Evolutionary conservation across 2,797 vertebrate genomes (phyloP).

Genomic region (Mus minutoides): DNA sequence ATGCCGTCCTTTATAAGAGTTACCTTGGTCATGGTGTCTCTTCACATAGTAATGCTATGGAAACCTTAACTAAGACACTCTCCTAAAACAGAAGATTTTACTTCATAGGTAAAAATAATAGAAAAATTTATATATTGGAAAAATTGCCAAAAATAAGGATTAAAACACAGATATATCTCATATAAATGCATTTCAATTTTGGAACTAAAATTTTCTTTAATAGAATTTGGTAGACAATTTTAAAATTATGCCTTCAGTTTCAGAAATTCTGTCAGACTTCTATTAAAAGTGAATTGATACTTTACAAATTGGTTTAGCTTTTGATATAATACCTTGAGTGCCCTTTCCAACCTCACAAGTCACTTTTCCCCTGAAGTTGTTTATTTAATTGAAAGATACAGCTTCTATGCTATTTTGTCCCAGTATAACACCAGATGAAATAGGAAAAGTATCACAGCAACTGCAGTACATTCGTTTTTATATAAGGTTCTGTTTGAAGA

Average conservation of each 20-base stretch:
- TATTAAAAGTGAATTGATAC: constrained; percentile 4
- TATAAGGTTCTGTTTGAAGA: not conserved
- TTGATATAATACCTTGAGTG: not conserved
- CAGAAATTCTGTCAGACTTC: not conserved
- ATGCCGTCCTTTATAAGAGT: not conserved
- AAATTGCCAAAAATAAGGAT: not conserved
- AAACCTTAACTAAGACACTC: not conserved
- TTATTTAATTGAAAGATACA: not conserved
- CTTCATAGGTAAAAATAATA: not conserved
- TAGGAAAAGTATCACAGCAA: not conserved
- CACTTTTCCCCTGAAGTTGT: not conserved
- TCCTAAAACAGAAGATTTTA: not conserved
- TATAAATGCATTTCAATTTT: not conserved
- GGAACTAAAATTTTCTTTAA: constrained; percentile 12
- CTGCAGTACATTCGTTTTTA: constrained; percentile 24
- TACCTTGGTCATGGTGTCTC: not conserved
- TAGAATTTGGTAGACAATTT: constrained; percentile 27
- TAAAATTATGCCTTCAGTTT: constrained; percentile 24
- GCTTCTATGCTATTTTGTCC: not conserved
- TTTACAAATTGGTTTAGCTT: constrained; percentile 22
- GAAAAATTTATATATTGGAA: not conserved
- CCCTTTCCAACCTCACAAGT: not conserved
- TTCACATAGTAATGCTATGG: not conserved
- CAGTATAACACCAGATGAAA: not conserved
- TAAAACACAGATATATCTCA: not conserved